Base-by-base conservation (phyloP, 2,888 invertebrate genomes). In the Tinea semifulvella region DNA sequence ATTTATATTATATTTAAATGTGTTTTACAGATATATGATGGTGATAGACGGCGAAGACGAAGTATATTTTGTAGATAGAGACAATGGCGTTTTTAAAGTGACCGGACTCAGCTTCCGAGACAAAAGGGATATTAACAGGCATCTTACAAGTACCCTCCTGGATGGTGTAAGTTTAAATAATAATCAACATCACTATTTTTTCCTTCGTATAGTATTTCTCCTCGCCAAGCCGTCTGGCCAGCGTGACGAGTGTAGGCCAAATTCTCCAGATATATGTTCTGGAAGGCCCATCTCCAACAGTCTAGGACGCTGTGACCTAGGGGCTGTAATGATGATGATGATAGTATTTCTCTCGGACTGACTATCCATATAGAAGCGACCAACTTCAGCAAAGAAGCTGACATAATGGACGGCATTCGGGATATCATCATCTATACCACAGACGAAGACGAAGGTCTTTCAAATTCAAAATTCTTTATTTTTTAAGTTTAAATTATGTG, bases 131-230 rank as follows among this genome's bases (percentile, higher is more conserved):
- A 77, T 87, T 8, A 76, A 76, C 13, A 79, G 85, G 47, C 91
- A 91, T 72, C 68, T 98, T 16, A 83, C 68, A 45, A 84, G 94
- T 57, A 98, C 98, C 5, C 79, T 98, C 10, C 63, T 98, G 17
- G 98, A 98, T 79, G 98, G 98, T 49, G 96, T 96, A 84, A 85
- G 88, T 65, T n/a, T n/a, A n/a, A n/a, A n/a, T n/a, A n/a, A n/a
- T n/a, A n/a, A n/a, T 25, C 11, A 22, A 42, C 10, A n/a, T 28
- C 8, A 10, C 22, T 28, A 20, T 54, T 51, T 40, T 35, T 46
- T 14, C 26, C 14, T 4, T 2, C 10, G 35, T 6, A 35, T 35
- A 35, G 7, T n/a, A n/a, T n/a, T n/a, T n/a, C n/a, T n/a, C n/a
- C n/a, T n/a, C n/a, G n/a, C n/a, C n/a, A n/a, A n/a, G n/a, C n/a